phyloP scores from a whole-genome alignment of 2,888 invertebrate species.

The Chesias legatella region DNA sequence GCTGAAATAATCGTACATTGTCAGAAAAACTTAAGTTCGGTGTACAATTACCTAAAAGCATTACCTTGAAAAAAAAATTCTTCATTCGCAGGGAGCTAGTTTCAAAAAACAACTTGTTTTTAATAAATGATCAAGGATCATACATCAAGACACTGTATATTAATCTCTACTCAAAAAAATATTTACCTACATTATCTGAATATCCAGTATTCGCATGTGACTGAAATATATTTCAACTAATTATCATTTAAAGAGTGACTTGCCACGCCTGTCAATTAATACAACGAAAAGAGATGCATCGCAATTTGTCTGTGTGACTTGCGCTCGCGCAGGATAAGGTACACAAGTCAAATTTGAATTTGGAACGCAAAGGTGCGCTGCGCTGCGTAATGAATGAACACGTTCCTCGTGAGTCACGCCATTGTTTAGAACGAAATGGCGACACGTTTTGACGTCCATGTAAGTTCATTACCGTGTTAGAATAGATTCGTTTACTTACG shows the following conservation, averaged over 20 bases:
- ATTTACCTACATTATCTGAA: too few relatives aligned
- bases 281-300: conserved; percentile 30
- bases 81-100: too few relatives aligned
- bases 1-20: too few relatives aligned
- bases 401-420: conserved; percentile 18
- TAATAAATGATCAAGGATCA: too few relatives aligned
- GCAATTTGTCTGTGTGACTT: conserved; percentile 45
- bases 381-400: conserved; percentile 16
- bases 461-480: conserved; percentile 21
- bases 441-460: conserved; percentile 39
- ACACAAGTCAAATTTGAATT: conserved; percentile 57
- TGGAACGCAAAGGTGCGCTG: conserved; percentile 43
- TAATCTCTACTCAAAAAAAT: too few relatives aligned
- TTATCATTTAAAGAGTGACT: conserved; percentile 22
- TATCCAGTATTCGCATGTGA: too few relatives aligned
- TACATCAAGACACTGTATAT: too few relatives aligned
- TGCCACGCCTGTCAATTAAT: conserved; percentile 38
- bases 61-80: too few relatives aligned
- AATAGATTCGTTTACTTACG: conserved; percentile 17
- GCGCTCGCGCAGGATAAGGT: conserved; percentile 43
- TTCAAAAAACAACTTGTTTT: too few relatives aligned
- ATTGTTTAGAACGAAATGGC: conserved; percentile 21
- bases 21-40: too few relatives aligned
- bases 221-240: conserved; percentile 4
- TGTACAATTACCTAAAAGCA: too few relatives aligned